Base-by-base conservation (phyloP, 2,888 invertebrate species). In the Nasonia oneida region DNA sequence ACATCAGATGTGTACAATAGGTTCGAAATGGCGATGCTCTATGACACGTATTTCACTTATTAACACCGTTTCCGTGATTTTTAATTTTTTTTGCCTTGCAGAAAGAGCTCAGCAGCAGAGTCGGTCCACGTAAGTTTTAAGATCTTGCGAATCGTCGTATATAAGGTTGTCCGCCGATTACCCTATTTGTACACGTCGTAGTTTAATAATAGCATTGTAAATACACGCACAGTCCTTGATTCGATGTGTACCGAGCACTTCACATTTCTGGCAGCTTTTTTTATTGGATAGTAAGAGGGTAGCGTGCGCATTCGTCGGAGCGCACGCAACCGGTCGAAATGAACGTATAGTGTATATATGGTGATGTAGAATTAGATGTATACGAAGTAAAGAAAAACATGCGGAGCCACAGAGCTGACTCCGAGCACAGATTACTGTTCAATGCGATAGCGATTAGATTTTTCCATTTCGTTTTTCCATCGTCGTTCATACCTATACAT, bases 171-270 rank as follows among this genome's bases (percentile, higher is more conserved):
- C 39, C 86, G 81, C 88, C 86, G 84, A 89, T 89, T 88, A 86
- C 79, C 84, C 87, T 88, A 88, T 88, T 88, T 89, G 88, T 89
- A 89, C 87, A 88, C 86, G 81, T 86, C 81, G 70, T 84, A 86
- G 91, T 90, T 92, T 92, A 92, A 92, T 91, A 91, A 91, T 91
- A 90, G 90, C 91, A 91, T 88, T 93, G 93, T 93, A 93, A 93
- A 93, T 93, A 93, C 90, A 88, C 86, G 88, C 87, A 61, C 18
- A 89, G 88, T 88, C 88, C 89, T 91, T 90, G 90, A 89, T 91
- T 91, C 91, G 90, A 91, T 92, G 91, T 93, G 91, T 92, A 91
- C 93, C 89, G 88, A 91, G 91, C 93, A 91, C 92, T 92, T 90
- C 91, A 92, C 91, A 90, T 90, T 91, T 90, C 89, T 88, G 88